Evolutionary conservation across 2,888 invertebrate species (phyloP), one percentile per base, ranked within the genome.

Genomic region (Plutella xylostella): DNA sequence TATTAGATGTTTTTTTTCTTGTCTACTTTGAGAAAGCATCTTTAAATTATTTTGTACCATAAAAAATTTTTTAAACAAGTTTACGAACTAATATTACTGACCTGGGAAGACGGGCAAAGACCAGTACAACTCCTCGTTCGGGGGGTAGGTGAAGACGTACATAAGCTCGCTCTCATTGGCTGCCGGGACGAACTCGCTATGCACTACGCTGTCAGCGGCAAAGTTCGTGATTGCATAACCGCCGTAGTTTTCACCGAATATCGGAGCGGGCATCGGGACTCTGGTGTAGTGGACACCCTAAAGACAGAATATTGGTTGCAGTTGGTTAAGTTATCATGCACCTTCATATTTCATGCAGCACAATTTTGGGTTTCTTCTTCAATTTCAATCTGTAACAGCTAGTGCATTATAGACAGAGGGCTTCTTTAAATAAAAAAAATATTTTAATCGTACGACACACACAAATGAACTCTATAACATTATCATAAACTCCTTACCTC

Each of bases 71-170:
- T 39, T 39, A 20, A 7, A 39, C 4, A 19, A 38, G 18, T 30
- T 37, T n/a, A n/a, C n/a, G n/a, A n/a, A n/a, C n/a, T n/a, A 12
- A 22, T 18, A 41, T 25, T 21, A 22, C 55, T 46, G 58, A 82
- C 82, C 82, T 55, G 79, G 72, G 58, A 80, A 73, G 9, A 65
- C 63, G 2, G 83, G 82, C 14, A 83, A 48, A 0, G 83, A 83
- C 83, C 83, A 83, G 53, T 68, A 83, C 4, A 78, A 60, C 7
- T 77, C 72, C 9, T 55, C 56, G 15, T 56, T 52, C 6, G 77
- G 71, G n/a, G 58, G 58, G 55, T 55, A 68, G 0, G 54, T 43
- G 61, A 79, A 78, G n/a, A 64, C 56, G 48, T 80, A 80, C 58
- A 61, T 65, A 1, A 83, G 69, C 50, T 80, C 76, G 54, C 82